Evolutionary conservation across 2,797 vertebrate genomes (phyloP), one percentile per base, ranked within the genome.

Genomic region (Takifugu ocellatus): DNA sequence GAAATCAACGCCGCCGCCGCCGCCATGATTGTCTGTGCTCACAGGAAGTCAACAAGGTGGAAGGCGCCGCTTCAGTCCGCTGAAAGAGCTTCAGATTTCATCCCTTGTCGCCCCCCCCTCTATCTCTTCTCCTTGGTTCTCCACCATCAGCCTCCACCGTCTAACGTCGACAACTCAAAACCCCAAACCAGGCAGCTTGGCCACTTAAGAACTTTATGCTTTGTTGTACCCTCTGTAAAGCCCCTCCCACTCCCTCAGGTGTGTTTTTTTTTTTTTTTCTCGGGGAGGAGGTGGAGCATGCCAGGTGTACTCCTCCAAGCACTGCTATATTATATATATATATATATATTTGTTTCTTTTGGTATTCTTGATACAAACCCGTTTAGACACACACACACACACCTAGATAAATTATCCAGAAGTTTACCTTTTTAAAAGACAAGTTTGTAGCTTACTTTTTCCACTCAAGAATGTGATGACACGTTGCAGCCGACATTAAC

Each of bases 111-210:
- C 9, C 56, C 63, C 46, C 43, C 44, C 25, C 60, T 39, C 3
- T 49, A 51, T 57, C 50, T 54, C 25, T 51, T 51, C 17, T 75
- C 65, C 72, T 60, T 69, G 59, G 61, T 70, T 66, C 58, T 54
- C 68, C 11, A 1, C 68, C 70, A 53, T 73, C 36, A 43, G 26
- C 61, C 11, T 52, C 1, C 6, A 26, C 58, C 48, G 60, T 43
- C 49, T 29, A 53, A 85, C 63, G 51, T 70, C 79, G 63, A 83
- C 87, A 77, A 86, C 83, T 83, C 81, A 75, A 89, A 82, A 79
- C 76, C 66, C 68, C 63, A 82, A 85, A 87, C 82, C 75, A 87
- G 91, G 91, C 91, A 92, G 91, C 91, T 93, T 88, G 80, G 82
- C 78, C 83, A 85, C 78, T 65, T 82, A 77, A 78, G 82, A 88